Percentiles rank a stretch among this genome's conserved stretches.
Evolutionary conservation across 1,140 invertebrate species (phyloP).

Genomic region (Bombus fervidus): DNA sequence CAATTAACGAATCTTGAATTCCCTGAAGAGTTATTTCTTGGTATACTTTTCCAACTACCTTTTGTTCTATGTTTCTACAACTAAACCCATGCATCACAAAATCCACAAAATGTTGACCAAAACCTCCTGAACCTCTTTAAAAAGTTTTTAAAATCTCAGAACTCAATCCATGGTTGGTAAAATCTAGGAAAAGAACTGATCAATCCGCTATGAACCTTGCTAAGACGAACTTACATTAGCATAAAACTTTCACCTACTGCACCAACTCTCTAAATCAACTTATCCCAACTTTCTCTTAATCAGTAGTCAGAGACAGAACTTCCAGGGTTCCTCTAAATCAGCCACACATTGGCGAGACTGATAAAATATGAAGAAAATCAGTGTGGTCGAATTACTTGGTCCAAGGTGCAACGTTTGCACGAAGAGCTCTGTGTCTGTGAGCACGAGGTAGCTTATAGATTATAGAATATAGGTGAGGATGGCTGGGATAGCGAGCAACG

Average conservation of each 20-base stretch:
- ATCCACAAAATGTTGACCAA: too few relatives aligned
- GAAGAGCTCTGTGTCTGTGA: background rate
- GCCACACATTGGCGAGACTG: background rate
- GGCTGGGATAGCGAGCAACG: conserved; percentile 68
- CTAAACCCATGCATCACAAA: too few relatives aligned
- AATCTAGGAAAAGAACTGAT: background rate
- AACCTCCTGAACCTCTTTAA: too few relatives aligned
- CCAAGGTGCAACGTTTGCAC: background rate
- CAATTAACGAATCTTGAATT: background rate
- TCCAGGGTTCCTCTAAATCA: background rate
- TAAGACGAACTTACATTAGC: background rate
- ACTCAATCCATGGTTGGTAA: background rate
- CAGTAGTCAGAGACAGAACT: background rate
- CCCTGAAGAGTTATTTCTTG: background rate
- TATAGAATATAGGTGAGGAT: conserved; percentile 53
- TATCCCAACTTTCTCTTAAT: background rate
- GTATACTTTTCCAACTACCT: background rate
- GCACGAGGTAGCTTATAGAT: conserved; percentile 35
- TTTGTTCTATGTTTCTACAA: too few relatives aligned
- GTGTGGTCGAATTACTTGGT: background rate
- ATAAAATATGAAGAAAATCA: conserved; percentile 18
- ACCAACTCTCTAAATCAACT: background rate
- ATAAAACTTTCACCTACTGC: background rate
- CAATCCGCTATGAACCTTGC: background rate
- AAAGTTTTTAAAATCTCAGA: background rate